A percentile compares a stretch with the other conserved stretches of the same genome.
phyloP scores from a whole-genome alignment of 2,888 invertebrate genomes.

The Crepidodera aurea region DNA sequence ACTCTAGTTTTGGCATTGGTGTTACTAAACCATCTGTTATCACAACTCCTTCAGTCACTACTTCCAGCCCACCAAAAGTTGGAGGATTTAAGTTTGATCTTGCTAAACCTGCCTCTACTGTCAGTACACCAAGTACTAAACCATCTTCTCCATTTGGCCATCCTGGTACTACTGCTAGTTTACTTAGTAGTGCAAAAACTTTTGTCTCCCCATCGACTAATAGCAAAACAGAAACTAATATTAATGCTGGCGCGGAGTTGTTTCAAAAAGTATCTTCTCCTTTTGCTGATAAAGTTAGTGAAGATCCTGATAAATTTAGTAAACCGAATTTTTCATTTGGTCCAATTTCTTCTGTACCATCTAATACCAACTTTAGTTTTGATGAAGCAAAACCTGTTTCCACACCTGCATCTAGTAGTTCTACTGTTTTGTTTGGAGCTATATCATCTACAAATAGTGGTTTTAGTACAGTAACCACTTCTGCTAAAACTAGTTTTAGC shows the following conservation, averaged over 20 bases:
- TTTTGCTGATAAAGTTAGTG: neutral
- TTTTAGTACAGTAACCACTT: constrained; percentile 16
- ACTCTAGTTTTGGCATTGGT: neutral
- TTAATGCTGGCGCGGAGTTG: neutral
- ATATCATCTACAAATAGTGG: neutral
- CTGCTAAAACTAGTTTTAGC: constrained; percentile 11
- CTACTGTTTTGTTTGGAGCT: constrained; percentile 7
- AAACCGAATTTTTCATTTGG: constrained; percentile 28
- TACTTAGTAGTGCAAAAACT: neutral
- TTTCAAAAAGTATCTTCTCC: neutral
- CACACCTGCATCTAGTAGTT: neutral
- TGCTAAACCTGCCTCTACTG: constrained; percentile 35
- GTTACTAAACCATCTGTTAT: constrained; percentile 5
- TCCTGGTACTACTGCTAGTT: neutral
- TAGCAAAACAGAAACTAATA: neutral
- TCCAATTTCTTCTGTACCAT: constrained; percentile 10
- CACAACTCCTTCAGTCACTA: neutral
- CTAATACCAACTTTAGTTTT: constrained; percentile 2
- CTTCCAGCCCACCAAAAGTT: constrained; percentile 41
- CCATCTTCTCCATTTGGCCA: constrained; percentile 8
- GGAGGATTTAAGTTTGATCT: constrained; percentile 54
- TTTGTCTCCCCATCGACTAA: neutral
- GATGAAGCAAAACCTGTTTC: constrained; percentile 6
- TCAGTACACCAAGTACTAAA: constrained; percentile 5
- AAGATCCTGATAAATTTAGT: neutral